A percentile compares a stretch with the other conserved stretches of the same genome.
Evolutionary conservation across 2,888 invertebrate species (phyloP).

Genomic region (Pollenia amentaria): DNA sequence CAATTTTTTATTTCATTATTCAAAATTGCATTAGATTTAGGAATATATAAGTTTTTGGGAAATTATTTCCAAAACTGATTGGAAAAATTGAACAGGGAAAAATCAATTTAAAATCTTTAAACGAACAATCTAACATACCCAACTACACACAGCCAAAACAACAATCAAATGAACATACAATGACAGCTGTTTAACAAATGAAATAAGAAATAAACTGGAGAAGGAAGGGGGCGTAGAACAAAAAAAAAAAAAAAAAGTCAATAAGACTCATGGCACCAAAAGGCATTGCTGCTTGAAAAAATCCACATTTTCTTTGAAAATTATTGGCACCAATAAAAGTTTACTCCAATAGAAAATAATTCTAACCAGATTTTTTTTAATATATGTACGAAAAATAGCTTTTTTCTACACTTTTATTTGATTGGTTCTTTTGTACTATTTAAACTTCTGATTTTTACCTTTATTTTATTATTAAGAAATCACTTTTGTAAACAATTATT

Average conservation of each 20-base stretch:
- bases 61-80: constrained; percentile 14
- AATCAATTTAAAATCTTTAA: constrained; percentile 66
- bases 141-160: constrained; percentile 27
- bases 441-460: constrained; percentile 12
- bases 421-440: background rate
- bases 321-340: background rate
- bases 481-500: background rate
- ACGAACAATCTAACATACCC: background rate
- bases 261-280: constrained; percentile 57
- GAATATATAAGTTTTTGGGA: background rate
- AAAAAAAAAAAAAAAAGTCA: constrained; percentile 49
- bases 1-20: background rate
- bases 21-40: constrained; percentile 17
- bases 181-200: constrained; percentile 67
- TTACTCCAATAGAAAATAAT: background rate
- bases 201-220: background rate
- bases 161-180: constrained; percentile 67
- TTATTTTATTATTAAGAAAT: constrained; percentile 9
- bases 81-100: constrained; percentile 51
- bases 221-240: constrained; percentile 22
- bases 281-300: constrained; percentile 5
- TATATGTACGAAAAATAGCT: background rate
- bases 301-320: background rate
- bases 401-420: constrained; percentile 2
- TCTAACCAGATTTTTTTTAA: background rate